A percentile compares a stretch with the other conserved stretches of the same genome.
Evolutionary conservation across 2,113 vertebrate species (phyloP).

Genomic region (Pipra filicauda): DNA sequence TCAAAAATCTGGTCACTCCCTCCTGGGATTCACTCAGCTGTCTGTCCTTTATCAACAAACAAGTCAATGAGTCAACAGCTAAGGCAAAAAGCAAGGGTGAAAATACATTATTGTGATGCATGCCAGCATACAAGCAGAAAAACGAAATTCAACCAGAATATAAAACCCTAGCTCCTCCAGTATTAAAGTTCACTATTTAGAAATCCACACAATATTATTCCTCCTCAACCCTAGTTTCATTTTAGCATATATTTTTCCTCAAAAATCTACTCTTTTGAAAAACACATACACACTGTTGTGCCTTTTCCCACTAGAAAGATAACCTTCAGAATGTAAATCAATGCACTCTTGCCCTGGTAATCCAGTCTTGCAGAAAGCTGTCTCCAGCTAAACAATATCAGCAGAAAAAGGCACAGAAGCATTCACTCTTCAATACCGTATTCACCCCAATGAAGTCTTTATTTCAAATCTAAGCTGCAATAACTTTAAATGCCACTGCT

Average conservation of each 20-base stretch:
- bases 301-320: constrained; percentile 44
- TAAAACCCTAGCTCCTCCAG: not conserved
- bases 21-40: not conserved
- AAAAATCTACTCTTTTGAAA: not conserved
- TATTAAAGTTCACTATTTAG: constrained; percentile 12
- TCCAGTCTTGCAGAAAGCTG: constrained; percentile 61
- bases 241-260: constrained; percentile 30
- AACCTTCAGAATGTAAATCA: constrained; percentile 70
- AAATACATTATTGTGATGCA: constrained; percentile 32
- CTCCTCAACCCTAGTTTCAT: not conserved
- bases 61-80: constrained; percentile 26
- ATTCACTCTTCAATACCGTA: not conserved
- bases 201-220: not conserved
- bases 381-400: constrained; percentile 59
- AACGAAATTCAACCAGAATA: not conserved
- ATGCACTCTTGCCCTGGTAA: constrained; percentile 51
- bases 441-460: constrained; percentile 20
- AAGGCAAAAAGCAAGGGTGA: constrained; percentile 24
- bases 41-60: constrained; percentile 17
- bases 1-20: not conserved
- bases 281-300: not conserved
- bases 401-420: constrained; percentile 40
- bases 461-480: not conserved
- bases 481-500: constrained; percentile 26
- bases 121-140: not conserved